Percentiles rank a stretch among this genome's conserved stretches.
Evolutionary conservation across 2,113 vertebrate species (phyloP).

Genomic region (Tragelaphus buxtoni): DNA sequence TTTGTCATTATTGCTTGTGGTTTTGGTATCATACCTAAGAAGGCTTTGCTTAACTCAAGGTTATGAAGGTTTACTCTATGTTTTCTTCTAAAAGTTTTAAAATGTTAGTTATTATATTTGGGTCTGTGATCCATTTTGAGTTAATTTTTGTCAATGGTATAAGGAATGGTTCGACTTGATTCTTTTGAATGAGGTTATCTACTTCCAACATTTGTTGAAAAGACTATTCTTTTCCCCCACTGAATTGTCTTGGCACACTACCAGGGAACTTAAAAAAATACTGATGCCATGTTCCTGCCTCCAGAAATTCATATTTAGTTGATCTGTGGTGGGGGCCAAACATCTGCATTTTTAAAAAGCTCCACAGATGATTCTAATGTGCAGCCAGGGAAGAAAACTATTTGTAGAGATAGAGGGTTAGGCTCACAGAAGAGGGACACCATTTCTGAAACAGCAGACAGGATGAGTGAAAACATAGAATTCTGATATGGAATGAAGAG

Average conservation of each 20-base stretch:
- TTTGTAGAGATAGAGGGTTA: background rate
- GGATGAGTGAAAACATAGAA: background rate
- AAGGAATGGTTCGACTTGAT: background rate
- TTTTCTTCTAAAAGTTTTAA: conserved; percentile 18
- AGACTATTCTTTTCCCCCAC: background rate
- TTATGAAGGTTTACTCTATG: background rate
- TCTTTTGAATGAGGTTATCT: conserved; percentile 8
- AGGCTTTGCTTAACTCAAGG: background rate
- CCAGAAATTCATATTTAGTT: background rate
- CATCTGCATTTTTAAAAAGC: background rate
- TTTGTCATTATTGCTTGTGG: background rate
- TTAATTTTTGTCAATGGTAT: background rate
- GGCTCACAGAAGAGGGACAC: background rate
- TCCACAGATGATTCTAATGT: background rate
- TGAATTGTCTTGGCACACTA: background rate
- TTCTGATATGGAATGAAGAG: background rate
- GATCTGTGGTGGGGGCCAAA: background rate
- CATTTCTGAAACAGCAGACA: background rate
- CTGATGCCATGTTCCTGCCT: background rate
- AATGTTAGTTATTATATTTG: conserved; percentile 6
- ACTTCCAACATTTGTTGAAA: conserved; percentile 14
- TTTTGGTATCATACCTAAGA: background rate
- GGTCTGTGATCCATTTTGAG: background rate
- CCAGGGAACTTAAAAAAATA: background rate
- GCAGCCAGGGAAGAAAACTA: background rate